Percentiles rank a stretch among this genome's conserved stretches.
These are phyloP conservation scores for Arion vulgaris DNA, from an alignment of 1,140 invertebrate genomes.

Conservation along the genomic window DNA sequence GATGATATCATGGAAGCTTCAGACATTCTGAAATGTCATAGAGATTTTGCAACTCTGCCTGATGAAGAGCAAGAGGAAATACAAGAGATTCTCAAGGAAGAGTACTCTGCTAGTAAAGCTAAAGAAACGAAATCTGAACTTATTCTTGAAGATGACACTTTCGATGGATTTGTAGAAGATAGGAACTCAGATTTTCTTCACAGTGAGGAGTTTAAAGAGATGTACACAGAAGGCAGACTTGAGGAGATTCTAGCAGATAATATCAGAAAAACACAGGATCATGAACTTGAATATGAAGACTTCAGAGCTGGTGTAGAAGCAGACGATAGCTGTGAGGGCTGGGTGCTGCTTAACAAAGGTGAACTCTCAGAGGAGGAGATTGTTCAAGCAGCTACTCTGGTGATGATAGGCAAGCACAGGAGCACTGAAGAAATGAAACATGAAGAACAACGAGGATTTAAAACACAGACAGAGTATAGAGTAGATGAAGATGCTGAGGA, in stretches of 20 bases:
- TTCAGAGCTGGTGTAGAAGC: conserved; percentile 55
- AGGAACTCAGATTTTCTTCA: neutral
- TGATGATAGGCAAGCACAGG: neutral
- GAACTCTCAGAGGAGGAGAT: conserved; percentile 48
- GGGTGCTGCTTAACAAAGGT: conserved; percentile 61
- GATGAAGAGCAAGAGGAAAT: conserved; percentile 37
- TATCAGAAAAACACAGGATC: neutral
- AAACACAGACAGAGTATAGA: neutral
- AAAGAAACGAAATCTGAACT: conserved; percentile 2
- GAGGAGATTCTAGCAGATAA: neutral
- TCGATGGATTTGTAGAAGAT: conserved; percentile 35
- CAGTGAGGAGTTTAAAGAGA: neutral
- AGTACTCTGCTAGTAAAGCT: neutral
- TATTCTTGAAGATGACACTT: neutral
- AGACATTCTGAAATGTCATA: neutral
- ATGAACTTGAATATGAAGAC: conserved; percentile 15
- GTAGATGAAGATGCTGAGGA: neutral
- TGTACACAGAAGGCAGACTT: neutral
- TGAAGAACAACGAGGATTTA: neutral
- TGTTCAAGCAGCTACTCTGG: conserved; percentile 26
- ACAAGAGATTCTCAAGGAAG: conserved; percentile 12
- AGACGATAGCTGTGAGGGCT: conserved; percentile 53
- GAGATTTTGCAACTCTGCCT: conserved; percentile 2
- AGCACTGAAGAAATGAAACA: neutral
- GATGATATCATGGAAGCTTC: neutral